phyloP scores from a whole-genome alignment of 2,888 invertebrate species.

The Drosophila siamana region DNA sequence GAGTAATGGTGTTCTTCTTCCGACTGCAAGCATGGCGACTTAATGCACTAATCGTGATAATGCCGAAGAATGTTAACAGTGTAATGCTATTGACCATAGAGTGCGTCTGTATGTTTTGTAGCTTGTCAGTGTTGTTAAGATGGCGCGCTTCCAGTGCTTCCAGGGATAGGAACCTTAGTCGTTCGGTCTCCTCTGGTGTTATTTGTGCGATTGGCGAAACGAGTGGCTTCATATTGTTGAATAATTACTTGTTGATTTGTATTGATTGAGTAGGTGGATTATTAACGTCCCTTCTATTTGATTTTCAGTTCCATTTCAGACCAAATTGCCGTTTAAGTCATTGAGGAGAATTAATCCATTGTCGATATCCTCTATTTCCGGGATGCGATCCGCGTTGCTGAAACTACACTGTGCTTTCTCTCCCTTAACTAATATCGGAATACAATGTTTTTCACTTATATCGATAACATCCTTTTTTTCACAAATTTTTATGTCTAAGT shows the following conservation, averaged over 20 bases:
- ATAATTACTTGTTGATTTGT: not conserved
- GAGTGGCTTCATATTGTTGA: constrained; percentile 10
- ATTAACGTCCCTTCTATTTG: constrained; percentile 8
- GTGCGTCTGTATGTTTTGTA: not conserved
- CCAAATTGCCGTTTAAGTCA: constrained; percentile 10
- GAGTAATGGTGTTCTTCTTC: not conserved
- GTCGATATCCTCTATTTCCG: constrained; percentile 1
- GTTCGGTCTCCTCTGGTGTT: constrained; percentile 6
- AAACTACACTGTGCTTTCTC: constrained; percentile 5
- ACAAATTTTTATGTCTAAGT: not conserved
- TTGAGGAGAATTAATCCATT: constrained; percentile 9
- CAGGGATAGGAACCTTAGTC: constrained; percentile 3
- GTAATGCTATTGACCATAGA: not conserved
- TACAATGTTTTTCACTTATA: constrained; percentile 3
- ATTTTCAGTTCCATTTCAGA: not conserved
- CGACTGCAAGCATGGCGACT: not conserved
- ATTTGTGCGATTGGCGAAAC: constrained; percentile 1
- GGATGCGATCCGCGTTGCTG: constrained; percentile 9
- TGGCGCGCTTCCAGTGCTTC: constrained; percentile 2
- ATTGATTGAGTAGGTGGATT: constrained; percentile 2
- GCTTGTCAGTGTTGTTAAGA: constrained; percentile 4
- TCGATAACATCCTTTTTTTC: constrained; percentile 6
- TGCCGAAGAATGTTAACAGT: not conserved
- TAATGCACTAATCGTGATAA: not conserved
- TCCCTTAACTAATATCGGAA: constrained; percentile 12